Conservation (phyloP, 2,113 vertebrate species). For the Holacanthus passer region DNA sequence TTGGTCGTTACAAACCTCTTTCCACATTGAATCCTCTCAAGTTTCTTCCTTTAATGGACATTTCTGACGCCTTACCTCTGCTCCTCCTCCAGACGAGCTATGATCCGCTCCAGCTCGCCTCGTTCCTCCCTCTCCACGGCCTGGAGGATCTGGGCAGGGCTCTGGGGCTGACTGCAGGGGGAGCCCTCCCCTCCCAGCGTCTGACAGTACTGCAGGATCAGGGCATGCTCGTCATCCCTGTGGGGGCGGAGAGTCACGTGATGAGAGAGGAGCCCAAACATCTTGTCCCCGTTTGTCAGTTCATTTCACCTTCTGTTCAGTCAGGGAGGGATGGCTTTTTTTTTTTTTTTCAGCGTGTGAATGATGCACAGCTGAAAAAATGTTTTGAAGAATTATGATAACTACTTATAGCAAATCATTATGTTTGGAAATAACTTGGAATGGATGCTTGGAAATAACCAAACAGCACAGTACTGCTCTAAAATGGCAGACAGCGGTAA, state of each 20-base stretch:
- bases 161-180: conserved; percentile 93
- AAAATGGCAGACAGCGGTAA: not conserved
- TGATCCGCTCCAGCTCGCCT: conserved; percentile 92
- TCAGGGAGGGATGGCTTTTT: not conserved
- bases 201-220: conserved; percentile 98
- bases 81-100: conserved; percentile 95
- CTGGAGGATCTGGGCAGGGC: conserved; percentile 96
- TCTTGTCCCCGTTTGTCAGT: not conserved
- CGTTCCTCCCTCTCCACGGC: conserved; percentile 95
- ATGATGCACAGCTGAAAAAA: not conserved
- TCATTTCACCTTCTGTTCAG: conserved; percentile 13
- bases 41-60: not conserved
- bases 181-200: conserved; percentile 92
- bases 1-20: not conserved
- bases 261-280: not conserved
- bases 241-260: conserved; percentile 9
- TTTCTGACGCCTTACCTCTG: conserved; percentile 86
- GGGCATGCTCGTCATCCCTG: conserved; percentile 96
- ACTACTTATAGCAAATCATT: not conserved
- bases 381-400: conserved; percentile 21
- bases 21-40: not conserved
- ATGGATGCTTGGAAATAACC: not conserved
- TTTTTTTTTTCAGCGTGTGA: not conserved
- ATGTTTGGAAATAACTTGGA: not conserved
- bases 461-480: not conserved